Base-by-base conservation (phyloP, 1,140 invertebrate genomes). In the Delia radicum region DNA sequence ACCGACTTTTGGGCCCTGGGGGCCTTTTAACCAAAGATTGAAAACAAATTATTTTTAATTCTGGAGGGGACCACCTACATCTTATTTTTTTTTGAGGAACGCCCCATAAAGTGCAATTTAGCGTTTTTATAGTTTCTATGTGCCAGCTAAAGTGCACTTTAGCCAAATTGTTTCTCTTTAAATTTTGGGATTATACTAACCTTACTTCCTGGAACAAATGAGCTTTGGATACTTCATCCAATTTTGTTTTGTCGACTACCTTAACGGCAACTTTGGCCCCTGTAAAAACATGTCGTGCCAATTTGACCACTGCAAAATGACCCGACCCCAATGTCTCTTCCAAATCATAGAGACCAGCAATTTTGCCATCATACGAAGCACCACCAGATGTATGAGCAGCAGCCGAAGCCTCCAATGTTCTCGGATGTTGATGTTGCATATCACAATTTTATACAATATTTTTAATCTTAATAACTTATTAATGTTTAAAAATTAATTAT, bases 301-400 rank as follows among this genome's bases (percentile, higher is more conserved):
- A 88, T 90, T 99, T 99, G 24, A 99, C 98, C 67, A 99, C 97
- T 75, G 98, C 98, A 91, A 99, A 99, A 89, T 99, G 97, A 62
- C 97, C 98, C 75, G 93, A 92, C 12, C 95, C 96, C 15, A 98
- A 88, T 0, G 97, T 99, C 86, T 98, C 94, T 86, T 98, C 95
- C 81, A 99, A 89, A 87, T 99, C 97, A 86, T 99, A 99, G 37
- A 98, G 90, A 63, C 97, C 97, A 81, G 97, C 97, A 83, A 99
- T 98, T 90, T 97, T 97, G 81, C 95, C 93, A 88, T 95, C 93
- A 83, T 92, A 93, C 27, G 89, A 79, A 15, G 87, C 88, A 61
- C 78, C 78, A 61, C 80, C 79, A 75, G 65, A 69, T 69, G 65
- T 69, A 69, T 69, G 65, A 33, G 65, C 65, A 33, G 65, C 65